Evolutionary conservation across 2,113 vertebrate genomes (phyloP), one percentile per base, ranked within the genome.

Genomic region (Mola mola): DNA sequence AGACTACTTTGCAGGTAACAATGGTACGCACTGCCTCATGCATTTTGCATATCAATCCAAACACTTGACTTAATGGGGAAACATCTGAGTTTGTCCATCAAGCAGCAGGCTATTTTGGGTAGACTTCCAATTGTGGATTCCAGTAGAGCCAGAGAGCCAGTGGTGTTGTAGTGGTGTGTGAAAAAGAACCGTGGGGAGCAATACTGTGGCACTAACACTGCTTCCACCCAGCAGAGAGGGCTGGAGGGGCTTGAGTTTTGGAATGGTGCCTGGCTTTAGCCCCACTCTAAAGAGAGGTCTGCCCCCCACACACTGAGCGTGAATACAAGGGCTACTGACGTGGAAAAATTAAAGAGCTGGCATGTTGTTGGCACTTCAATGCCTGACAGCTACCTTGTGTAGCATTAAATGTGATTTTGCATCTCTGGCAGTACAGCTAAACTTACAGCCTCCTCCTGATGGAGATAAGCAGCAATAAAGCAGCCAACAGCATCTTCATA

Each of bases 331-430:
- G 78, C 68, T 78, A 85, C 60, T 80, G 83, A 87, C 87, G 87
- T 85, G 86, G 86, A 88, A 89, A 89, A 89, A 82, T 79, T 83
- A 82, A 86, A 74, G 74, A 44, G 48, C 59, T 73, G 81, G 79
- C 84, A 85, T 80, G 81, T 84, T 77, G 56, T 79, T 62, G 76
- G 63, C 61, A 78, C 68, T 67, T 66, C 74, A 67, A 58, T 58
- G 80, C 60, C 75, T 46, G 56, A 77, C 56, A 76, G 56, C 74
- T 60, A 72, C 40, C 56, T 70, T 69, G 52, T 46, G 44, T 64
- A 64, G 46, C 51, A 66, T 75, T 66, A 65, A 64, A 74, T 26
- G 59, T 55, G 24, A 77, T 67, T 55, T 53, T 50, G 52, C 51
- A 49, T 16, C 52, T 53, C 41, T 59, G 31, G 53, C 33, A 47